Conservation (phyloP, 2,113 vertebrate genomes). For the Elgaria multicarinata region DNA sequence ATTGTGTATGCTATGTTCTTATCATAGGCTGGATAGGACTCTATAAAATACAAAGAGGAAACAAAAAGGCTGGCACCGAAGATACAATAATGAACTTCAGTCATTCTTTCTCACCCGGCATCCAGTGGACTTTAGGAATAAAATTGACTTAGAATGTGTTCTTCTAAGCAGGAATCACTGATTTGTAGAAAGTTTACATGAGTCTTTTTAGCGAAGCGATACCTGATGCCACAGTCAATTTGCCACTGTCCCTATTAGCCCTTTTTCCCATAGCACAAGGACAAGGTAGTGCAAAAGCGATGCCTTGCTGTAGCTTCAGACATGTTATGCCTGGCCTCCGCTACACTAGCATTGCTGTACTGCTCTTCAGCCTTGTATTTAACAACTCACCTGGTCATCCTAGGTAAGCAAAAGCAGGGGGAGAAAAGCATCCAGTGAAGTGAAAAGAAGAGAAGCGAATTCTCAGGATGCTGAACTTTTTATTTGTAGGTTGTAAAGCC, state of each 20-base stretch:
- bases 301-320: background rate
- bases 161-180: background rate
- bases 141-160: background rate
- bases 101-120: background rate
- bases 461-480: no score
- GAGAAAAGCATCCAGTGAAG: no score
- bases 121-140: background rate
- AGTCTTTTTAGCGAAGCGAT: background rate
- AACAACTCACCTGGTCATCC: background rate
- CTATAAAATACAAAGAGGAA: background rate
- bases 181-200: background rate
- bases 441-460: no score
- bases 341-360: background rate
- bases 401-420: no score
- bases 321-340: background rate
- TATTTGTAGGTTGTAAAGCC: no score
- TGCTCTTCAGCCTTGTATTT: background rate
- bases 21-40: background rate
- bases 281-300: background rate
- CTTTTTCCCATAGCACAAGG: background rate
- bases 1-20: background rate
- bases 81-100: background rate
- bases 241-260: background rate
- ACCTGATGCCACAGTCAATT: background rate
- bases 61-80: background rate